Evolutionary conservation across 2,113 vertebrate species (phyloP).

Genomic region (Labeo rohita): DNA sequence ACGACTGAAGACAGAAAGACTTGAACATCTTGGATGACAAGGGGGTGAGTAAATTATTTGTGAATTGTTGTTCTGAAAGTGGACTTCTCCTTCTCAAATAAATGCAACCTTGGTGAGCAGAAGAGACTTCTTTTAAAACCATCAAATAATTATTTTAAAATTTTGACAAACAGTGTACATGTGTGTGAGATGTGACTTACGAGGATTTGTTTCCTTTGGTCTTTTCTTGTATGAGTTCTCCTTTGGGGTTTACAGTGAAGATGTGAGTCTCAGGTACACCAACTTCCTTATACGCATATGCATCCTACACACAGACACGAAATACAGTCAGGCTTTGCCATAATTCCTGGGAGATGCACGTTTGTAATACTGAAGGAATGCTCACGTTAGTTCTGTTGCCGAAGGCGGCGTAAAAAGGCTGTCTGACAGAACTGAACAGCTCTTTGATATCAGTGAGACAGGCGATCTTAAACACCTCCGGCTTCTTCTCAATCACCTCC

Average conservation of each 20-base stretch:
- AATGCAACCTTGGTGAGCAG: neutral
- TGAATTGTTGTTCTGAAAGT: no score
- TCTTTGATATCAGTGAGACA: constrained; percentile 89
- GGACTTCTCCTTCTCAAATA: no score
- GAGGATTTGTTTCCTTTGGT: constrained; percentile 87
- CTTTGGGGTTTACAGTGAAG: constrained; percentile 92
- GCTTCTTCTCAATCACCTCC: constrained; percentile 94
- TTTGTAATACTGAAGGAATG: neutral
- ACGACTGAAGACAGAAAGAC: no score
- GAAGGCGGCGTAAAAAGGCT: constrained; percentile 91
- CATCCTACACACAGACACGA: constrained; percentile 68
- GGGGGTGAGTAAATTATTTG: no score
- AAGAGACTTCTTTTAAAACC: neutral
- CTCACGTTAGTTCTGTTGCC: constrained; percentile 90
- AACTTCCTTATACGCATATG: constrained; percentile 86
- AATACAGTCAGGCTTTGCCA: neutral
- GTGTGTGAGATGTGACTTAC: constrained; percentile 71
- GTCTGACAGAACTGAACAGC: constrained; percentile 77
- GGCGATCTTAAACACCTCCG: constrained; percentile 91
- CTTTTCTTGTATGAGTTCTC: constrained; percentile 89
- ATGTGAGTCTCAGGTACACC: constrained; percentile 83
- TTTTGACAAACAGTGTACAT: neutral
- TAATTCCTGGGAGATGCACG: neutral
- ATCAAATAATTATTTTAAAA: no score
- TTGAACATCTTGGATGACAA: no score